These are phyloP conservation scores for Maniola hyperantus DNA, from an alignment of 2,888 invertebrate species.

Conservation along the genomic window DNA sequence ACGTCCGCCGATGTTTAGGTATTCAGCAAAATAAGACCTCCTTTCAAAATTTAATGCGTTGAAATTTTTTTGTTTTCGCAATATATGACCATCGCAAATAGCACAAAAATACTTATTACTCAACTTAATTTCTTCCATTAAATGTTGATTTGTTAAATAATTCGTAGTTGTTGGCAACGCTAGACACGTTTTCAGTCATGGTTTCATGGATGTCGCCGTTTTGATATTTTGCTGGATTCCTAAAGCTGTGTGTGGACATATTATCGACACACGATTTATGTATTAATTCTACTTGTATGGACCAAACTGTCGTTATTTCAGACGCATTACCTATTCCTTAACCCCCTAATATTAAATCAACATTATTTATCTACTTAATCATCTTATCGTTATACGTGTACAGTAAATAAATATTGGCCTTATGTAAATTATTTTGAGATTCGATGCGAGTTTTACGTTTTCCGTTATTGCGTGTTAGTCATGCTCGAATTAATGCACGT, in stretches of 20 bases:
- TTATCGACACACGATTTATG: slow-evolving; percentile 63
- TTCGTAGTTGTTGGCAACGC: slow-evolving; percentile 19
- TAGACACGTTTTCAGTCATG: slow-evolving; percentile 11
- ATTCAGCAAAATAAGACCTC: slow-evolving; percentile 55
- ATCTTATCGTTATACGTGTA: slow-evolving; percentile 81
- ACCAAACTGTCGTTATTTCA: slow-evolving; percentile 81
- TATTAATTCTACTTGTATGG: slow-evolving; percentile 79
- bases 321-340: slow-evolving; percentile 75
- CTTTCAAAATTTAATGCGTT: slow-evolving; percentile 36
- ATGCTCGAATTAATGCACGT: slow-evolving; percentile 63
- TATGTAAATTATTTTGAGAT: slow-evolving; percentile 76
- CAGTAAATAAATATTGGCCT: slow-evolving; percentile 80
- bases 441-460: slow-evolving; percentile 51
- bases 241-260: slow-evolving; percentile 60
- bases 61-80: slow-evolving; percentile 3
- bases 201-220: slow-evolving; percentile 29
- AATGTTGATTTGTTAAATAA: slow-evolving; percentile 26
- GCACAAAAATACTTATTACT: slow-evolving; percentile 20
- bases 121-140: slow-evolving; percentile 24
- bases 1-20: slow-evolving; percentile 62
- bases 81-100: slow-evolving; percentile 21
- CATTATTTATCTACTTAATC: slow-evolving; percentile 78
- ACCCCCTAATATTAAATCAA: slow-evolving; percentile 75
- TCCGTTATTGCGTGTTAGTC: slow-evolving; percentile 63
- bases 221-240: slow-evolving; percentile 58